Conservation (phyloP, 2,113 vertebrate species). For the Anguilla rostrata region DNA sequence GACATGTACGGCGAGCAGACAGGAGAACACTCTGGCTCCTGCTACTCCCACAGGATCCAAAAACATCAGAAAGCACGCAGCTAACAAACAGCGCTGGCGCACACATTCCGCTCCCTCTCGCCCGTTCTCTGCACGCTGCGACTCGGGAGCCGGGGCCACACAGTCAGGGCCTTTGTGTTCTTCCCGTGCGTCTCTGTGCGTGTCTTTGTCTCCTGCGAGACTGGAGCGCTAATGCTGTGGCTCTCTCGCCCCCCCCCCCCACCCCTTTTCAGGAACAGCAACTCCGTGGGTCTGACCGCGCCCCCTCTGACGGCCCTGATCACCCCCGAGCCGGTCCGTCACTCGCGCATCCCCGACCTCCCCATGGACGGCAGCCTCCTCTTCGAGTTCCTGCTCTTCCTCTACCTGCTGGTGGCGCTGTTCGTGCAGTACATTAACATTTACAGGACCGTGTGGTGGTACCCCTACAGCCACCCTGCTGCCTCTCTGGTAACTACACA, state of each 20-base stretch:
- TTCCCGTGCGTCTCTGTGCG: not conserved
- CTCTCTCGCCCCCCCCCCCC: slow-evolving; percentile 18
- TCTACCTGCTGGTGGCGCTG: slow-evolving; percentile 92
- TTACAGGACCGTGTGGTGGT: slow-evolving; percentile 99
- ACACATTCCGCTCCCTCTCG: not conserved
- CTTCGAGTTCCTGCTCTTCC: slow-evolving; percentile 95
- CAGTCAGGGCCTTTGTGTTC: not conserved
- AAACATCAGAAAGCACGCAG: not conserved
- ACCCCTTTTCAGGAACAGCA: slow-evolving; percentile 78
- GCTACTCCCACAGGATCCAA: not conserved
- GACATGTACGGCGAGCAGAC: not conserved
- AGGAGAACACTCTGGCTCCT: not conserved
- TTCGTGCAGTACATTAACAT: slow-evolving; percentile 99
- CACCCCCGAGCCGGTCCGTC: slow-evolving; percentile 93
- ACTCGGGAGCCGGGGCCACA: not conserved
- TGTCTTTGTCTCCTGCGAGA: not conserved
- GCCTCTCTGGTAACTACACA: slow-evolving; percentile 83
- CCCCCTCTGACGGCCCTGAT: slow-evolving; percentile 92
- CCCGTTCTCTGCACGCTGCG: not conserved
- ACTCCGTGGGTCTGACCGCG: slow-evolving; percentile 82
- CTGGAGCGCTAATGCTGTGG: not conserved
- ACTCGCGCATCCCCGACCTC: slow-evolving; percentile 91
- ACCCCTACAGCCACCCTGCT: slow-evolving; percentile 91
- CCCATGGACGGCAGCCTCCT: slow-evolving; percentile 89
- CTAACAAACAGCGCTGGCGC: not conserved